These are phyloP conservation scores for Aptenodytes forsteri DNA, from an alignment of 2,113 vertebrate species.

Conservation along the genomic window DNA sequence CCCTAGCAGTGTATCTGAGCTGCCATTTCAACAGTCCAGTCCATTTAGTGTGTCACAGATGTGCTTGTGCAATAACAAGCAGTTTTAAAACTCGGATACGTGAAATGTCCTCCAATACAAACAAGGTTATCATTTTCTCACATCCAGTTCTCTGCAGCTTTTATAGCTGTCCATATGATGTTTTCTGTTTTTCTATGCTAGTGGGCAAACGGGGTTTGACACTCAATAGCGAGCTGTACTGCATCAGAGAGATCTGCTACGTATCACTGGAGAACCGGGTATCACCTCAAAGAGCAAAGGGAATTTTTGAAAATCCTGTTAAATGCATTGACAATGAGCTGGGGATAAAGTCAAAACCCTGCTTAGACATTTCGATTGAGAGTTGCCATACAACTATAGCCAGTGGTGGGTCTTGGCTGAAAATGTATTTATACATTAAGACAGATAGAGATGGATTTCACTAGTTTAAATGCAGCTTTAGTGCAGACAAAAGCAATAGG, in stretches of 20 bases:
- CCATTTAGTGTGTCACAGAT: not conserved
- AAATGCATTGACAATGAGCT: constrained; percentile 10
- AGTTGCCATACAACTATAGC: constrained; percentile 19
- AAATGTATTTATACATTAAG: constrained; percentile 31
- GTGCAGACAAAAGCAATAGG: constrained; percentile 41
- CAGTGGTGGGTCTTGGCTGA: constrained; percentile 60
- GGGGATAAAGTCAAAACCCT: constrained; percentile 23
- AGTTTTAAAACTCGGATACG: not conserved
- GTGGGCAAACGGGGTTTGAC: constrained; percentile 9
- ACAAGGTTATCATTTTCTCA: not conserved
- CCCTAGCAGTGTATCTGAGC: not conserved
- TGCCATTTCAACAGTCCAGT: not conserved
- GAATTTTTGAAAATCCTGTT: not conserved
- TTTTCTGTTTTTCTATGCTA: not conserved
- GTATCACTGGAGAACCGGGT: not conserved
- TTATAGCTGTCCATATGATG: not conserved
- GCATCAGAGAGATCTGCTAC: not conserved
- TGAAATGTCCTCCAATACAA: not conserved
- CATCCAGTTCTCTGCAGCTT: constrained; percentile 4
- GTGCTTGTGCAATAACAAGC: not conserved
- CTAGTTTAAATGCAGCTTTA: constrained; percentile 58
- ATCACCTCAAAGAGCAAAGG: constrained; percentile 20
- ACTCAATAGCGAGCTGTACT: not conserved
- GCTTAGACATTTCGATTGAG: not conserved
- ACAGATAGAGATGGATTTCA: constrained; percentile 58